Percentiles rank a stretch among this genome's conserved stretches.
Conservation (phyloP, 2,888 invertebrate species). For the Caradrina kadenii region DNA sequence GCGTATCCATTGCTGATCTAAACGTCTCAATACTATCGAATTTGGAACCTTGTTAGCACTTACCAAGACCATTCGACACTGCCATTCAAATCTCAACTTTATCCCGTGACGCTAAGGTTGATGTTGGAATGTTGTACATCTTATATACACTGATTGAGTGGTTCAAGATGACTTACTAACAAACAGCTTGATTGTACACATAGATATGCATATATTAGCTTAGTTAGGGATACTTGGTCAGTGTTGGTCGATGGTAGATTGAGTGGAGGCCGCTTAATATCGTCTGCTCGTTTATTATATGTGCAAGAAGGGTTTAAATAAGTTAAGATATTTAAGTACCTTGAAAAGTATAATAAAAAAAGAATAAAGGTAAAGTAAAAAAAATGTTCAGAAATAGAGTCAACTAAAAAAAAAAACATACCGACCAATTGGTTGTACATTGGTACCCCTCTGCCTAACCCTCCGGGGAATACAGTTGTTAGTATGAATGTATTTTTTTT, state of each 20-base stretch:
- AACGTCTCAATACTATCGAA: conserved; percentile 35
- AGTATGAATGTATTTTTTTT: too few species aligned
- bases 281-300: too few species aligned
- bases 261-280: background rate
- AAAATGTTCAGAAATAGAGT: too few species aligned
- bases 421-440: too few species aligned
- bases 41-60: conserved; percentile 17
- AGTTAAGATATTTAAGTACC: too few species aligned
- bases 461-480: too few species aligned
- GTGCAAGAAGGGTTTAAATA: too few species aligned
- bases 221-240: background rate
- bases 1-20: conserved; percentile 38
- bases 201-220: conserved; percentile 36
- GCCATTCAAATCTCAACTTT: conserved; percentile 15
- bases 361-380: too few species aligned
- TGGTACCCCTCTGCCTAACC: too few species aligned
- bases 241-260: conserved; percentile 2
- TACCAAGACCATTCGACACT: background rate
- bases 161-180: conserved; percentile 44
- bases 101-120: accelerated
- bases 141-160: conserved; percentile 49
- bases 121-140: background rate
- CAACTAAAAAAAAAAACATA: too few species aligned
- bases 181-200: conserved; percentile 47
- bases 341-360: too few species aligned